Percentiles rank a stretch among this genome's conserved stretches.
Conservation (phyloP, 1,140 invertebrate genomes). For the Acromyrmex echinatior region DNA sequence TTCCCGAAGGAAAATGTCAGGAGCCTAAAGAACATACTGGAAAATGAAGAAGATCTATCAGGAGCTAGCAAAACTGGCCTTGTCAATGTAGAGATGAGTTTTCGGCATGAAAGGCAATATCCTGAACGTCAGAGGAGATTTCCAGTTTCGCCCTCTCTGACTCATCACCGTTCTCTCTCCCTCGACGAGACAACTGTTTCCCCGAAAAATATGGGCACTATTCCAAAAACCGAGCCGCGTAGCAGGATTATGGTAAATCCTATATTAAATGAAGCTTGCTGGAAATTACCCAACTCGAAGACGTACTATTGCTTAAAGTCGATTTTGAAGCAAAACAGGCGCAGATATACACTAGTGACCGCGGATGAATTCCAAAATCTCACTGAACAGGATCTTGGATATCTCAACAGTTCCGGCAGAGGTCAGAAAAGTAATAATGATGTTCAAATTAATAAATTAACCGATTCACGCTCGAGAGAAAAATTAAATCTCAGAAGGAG, state of each 20-base stretch:
- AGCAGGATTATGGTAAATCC: conserved; percentile 80
- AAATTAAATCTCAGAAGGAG: conserved; percentile 58
- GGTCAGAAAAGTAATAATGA: not conserved
- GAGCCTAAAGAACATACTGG: conserved; percentile 84
- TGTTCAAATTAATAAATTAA: not conserved
- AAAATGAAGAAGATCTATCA: conserved; percentile 75
- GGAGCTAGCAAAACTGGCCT: conserved; percentile 32
- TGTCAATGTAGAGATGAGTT: not conserved
- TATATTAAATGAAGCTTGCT: conserved; percentile 73
- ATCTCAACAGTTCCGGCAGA: not conserved
- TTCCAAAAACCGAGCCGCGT: conserved; percentile 73
- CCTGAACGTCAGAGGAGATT: not conserved
- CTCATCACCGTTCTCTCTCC: conserved; percentile 34
- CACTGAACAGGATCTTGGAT: conserved; percentile 35
- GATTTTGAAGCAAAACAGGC: conserved; percentile 82
- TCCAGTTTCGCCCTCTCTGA: conserved; percentile 1
- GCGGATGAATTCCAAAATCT: conserved; percentile 80
- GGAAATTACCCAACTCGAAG: conserved; percentile 77
- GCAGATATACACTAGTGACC: conserved; percentile 83
- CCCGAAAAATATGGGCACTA: conserved; percentile 69
- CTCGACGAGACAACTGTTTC: conserved; percentile 50
- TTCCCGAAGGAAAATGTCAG: conserved; percentile 75
- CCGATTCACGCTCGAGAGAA: conserved; percentile 57
- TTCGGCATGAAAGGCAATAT: conserved; percentile 38
- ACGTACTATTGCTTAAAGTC: conserved; percentile 84